A percentile compares a stretch with the other conserved stretches of the same genome.
These are phyloP conservation scores for Homalodisca vitripennis DNA, from an alignment of 1,140 invertebrate species.

Conservation along the genomic window DNA sequence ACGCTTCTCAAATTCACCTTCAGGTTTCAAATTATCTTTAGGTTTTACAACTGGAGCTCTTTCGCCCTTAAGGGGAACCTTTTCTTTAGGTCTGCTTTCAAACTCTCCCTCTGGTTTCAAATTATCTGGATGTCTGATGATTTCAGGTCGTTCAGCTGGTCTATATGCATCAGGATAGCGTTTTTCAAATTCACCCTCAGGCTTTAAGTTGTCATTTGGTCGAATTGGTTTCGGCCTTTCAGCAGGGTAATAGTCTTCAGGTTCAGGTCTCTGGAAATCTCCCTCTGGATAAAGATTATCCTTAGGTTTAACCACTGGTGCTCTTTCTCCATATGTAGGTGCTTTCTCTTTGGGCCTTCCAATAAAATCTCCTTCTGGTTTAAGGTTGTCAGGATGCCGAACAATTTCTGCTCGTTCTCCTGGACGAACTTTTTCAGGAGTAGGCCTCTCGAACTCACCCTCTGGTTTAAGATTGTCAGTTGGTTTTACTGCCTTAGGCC, in stretches of 20 bases:
- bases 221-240: slow-evolving; percentile 48
- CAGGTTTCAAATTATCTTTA: slow-evolving; percentile 53
- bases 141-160: slow-evolving; percentile 52
- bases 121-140: slow-evolving; percentile 50
- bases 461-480: slow-evolving; percentile 62
- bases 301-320: slow-evolving; percentile 47
- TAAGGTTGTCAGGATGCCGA: slow-evolving; percentile 63
- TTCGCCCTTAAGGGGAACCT: slow-evolving; percentile 40
- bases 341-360: slow-evolving; percentile 38
- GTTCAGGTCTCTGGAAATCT: slow-evolving; percentile 43
- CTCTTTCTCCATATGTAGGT: slow-evolving; percentile 44
- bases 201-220: slow-evolving; percentile 50
- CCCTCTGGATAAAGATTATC: slow-evolving; percentile 54
- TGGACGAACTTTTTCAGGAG: slow-evolving; percentile 43
- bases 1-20: slow-evolving; percentile 55
- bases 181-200: slow-evolving; percentile 54
- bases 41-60: slow-evolving; percentile 43
- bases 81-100: slow-evolving; percentile 42
- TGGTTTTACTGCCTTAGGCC: slow-evolving; percentile 56
- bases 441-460: slow-evolving; percentile 56
- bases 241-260: slow-evolving; percentile 32
- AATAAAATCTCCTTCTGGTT: slow-evolving; percentile 64
- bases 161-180: slow-evolving; percentile 48
- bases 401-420: slow-evolving; percentile 59
- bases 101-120: slow-evolving; percentile 57